Percentiles rank a stretch among this genome's conserved stretches.
Conservation (phyloP, 2,888 invertebrate species). For the Stratiomys singularior region DNA sequence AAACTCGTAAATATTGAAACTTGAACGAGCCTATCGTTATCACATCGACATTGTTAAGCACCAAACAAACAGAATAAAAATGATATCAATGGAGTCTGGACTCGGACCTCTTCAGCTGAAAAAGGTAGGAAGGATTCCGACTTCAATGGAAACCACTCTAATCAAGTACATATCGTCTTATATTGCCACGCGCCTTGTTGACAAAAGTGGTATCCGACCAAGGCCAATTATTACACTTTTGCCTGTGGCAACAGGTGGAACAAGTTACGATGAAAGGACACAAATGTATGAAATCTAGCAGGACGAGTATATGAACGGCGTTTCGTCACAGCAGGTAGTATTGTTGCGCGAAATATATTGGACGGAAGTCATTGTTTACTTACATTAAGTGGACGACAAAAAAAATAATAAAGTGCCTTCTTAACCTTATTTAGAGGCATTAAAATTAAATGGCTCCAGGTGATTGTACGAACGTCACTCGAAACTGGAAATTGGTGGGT, state of each 20-base stretch:
- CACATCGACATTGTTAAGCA: neutral
- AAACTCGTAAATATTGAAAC: no score
- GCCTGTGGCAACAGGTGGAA: neutral
- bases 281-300: conserved; percentile 1
- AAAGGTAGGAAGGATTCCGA: neutral
- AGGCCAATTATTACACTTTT: conserved; percentile 27
- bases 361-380: conserved; percentile 15
- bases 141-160: neutral
- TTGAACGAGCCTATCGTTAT: neutral
- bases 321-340: neutral
- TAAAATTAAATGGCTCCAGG: conserved; percentile 11
- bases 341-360: neutral
- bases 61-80: conserved; percentile 5
- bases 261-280: no score
- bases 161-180: conserved; percentile 10
- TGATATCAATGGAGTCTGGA: neutral
- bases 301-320: neutral
- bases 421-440: conserved; percentile 5
- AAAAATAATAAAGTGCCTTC: conserved; percentile 18
- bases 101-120: neutral
- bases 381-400: neutral
- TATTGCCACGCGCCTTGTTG: conserved; percentile 20
- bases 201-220: conserved; percentile 14
- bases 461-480: neutral
- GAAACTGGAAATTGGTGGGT: neutral